phyloP scores from a whole-genome alignment of 2,888 invertebrate genomes.

The Phaedon cochleariae region DNA sequence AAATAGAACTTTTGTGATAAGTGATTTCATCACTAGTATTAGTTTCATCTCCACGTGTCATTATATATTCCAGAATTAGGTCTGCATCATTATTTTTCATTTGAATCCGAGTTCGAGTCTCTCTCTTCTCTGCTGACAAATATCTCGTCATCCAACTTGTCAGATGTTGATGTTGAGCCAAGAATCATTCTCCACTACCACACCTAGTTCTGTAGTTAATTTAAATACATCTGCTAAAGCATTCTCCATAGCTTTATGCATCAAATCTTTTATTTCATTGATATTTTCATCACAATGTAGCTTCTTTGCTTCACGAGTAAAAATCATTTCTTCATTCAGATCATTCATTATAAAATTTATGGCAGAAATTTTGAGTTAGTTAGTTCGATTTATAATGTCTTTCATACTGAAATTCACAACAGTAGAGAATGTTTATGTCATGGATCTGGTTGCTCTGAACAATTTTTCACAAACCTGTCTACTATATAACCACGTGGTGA shows the following conservation, averaged over 20 bases:
- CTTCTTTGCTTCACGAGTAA: slow-evolving; percentile 21
- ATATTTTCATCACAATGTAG: neutral
- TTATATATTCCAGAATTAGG: too few relatives aligned
- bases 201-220: neutral
- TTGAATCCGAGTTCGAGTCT: neutral
- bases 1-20: too few relatives aligned
- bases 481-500: slow-evolving; percentile 4
- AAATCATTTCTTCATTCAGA: slow-evolving; percentile 2
- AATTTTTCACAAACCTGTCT: slow-evolving; percentile 24
- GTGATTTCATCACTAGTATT: neutral
- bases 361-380: slow-evolving; percentile 8
- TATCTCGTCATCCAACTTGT: too few relatives aligned
- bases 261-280: neutral
- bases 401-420: slow-evolving; percentile 29
- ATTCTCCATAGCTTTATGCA: neutral
- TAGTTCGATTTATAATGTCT: slow-evolving; percentile 13
- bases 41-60: neutral
- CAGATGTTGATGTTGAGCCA: too few relatives aligned
- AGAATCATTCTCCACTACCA: neutral
- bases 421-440: too few relatives aligned
- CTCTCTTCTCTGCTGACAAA: too few relatives aligned
- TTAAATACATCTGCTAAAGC: neutral
- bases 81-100: too few relatives aligned
- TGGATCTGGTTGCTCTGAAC: too few relatives aligned
- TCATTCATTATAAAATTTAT: slow-evolving; percentile 14